phyloP scores from a whole-genome alignment of 2,888 invertebrate genomes.

The Troides aeacus region DNA sequence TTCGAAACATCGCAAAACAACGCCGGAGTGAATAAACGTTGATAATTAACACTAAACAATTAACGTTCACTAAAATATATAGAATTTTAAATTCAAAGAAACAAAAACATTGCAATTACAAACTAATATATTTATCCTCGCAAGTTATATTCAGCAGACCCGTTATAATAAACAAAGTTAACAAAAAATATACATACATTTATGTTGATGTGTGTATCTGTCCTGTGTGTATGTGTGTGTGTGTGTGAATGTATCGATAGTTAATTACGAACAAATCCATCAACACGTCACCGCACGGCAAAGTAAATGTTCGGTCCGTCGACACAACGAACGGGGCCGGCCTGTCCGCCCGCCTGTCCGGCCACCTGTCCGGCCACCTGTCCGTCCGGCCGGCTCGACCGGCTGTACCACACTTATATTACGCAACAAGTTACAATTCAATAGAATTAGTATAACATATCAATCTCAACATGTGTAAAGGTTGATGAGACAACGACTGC shows the following conservation, averaged over 20 bases:
- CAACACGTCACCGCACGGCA: conserved; percentile 62
- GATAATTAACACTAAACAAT: conserved; percentile 66
- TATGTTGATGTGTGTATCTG: no score
- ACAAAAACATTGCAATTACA: conserved; percentile 60
- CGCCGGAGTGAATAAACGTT: conserved; percentile 53
- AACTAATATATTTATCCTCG: conserved; percentile 67
- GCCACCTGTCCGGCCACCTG: no score
- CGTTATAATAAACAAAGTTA: conserved; percentile 76
- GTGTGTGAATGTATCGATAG: conserved; percentile 42
- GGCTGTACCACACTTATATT: conserved; percentile 59
- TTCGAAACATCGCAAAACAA: conserved; percentile 76
- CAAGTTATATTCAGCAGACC: conserved; percentile 73
- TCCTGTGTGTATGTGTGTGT: no score
- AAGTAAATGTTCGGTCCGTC: conserved; percentile 52
- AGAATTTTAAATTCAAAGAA: conserved; percentile 69
- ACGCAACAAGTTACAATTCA: conserved; percentile 79
- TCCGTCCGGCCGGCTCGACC: no score
- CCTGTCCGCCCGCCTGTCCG: conserved; percentile 37
- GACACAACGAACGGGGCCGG: conserved; percentile 43
- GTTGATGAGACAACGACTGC: conserved; percentile 70
- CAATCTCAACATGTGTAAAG: conserved; percentile 80
- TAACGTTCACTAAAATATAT: conserved; percentile 77
- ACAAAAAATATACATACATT: conserved; percentile 53
- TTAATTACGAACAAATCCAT: conserved; percentile 68
- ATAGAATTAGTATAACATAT: conserved; percentile 80